Percentiles rank a stretch among this genome's conserved stretches.
These are phyloP conservation scores for Endomychus coccineus DNA, from an alignment of 2,888 invertebrate species.

Conservation along the genomic window DNA sequence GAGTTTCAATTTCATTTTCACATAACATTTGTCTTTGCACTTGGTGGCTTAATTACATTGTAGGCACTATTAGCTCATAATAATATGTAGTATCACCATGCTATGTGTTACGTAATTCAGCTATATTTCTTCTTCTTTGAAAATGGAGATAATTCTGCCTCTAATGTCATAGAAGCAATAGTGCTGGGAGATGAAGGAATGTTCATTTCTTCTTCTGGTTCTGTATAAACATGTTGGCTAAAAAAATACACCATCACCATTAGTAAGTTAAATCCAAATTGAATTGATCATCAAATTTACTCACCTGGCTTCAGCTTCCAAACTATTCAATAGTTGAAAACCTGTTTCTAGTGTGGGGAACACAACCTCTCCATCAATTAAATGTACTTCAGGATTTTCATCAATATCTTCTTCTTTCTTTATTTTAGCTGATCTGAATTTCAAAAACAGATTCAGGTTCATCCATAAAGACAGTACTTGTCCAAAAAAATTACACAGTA, in stretches of 20 bases:
- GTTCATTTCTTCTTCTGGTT: constrained; percentile 25
- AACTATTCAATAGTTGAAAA: constrained; percentile 35
- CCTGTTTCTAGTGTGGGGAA: constrained; percentile 35
- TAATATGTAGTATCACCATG: too few species aligned
- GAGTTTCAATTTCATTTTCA: too few species aligned
- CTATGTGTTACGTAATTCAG: too few species aligned
- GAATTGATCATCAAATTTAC: constrained; percentile 7
- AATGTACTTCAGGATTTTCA: constrained; percentile 35
- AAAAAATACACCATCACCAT: constrained; percentile 5
- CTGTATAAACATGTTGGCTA: constrained; percentile 13
- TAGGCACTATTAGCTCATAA: too few species aligned
- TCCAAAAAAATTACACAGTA: too few species aligned
- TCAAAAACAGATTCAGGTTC: too few species aligned
- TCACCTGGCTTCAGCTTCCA: constrained; percentile 36
- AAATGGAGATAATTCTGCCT: constrained; percentile 25
- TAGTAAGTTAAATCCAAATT: not conserved
- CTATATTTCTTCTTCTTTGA: constrained; percentile 25
- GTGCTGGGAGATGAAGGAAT: too few species aligned
- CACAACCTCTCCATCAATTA: constrained; percentile 32
- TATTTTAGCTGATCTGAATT: too few species aligned
- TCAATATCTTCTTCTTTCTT: constrained; percentile 20
- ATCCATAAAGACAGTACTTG: too few species aligned
- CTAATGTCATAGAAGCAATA: constrained; percentile 24
- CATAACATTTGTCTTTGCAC: too few species aligned
- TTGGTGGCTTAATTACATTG: too few species aligned